Conservation (phyloP, 1,140 invertebrate genomes). For the Hesperophylax magnus region DNA sequence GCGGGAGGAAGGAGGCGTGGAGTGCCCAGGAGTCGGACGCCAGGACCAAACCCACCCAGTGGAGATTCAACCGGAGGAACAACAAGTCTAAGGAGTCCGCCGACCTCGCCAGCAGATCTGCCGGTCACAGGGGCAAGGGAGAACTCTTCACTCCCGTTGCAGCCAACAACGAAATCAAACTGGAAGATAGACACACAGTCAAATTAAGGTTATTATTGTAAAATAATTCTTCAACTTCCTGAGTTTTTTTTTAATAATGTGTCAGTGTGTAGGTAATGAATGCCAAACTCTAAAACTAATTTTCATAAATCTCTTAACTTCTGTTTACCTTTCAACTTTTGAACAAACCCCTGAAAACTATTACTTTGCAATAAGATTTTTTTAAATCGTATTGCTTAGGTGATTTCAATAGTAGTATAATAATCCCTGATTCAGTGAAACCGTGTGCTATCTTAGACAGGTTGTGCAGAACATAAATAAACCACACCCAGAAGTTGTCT, state of each 20-base stretch:
- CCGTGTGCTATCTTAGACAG: too few relatives aligned
- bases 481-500: too few relatives aligned
- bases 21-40: conserved; percentile 76
- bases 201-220: conserved; percentile 62
- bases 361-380: too few relatives aligned
- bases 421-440: too few relatives aligned
- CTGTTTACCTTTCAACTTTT: too few relatives aligned
- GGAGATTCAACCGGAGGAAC: conserved; percentile 81
- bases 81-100: conserved; percentile 66
- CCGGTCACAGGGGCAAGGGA: conserved; percentile 46
- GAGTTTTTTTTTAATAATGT: not conserved
- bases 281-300: not conserved
- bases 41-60: conserved; percentile 76
- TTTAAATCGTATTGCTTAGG: too few relatives aligned
- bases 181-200: conserved; percentile 66
- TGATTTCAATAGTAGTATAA: too few relatives aligned
- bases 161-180: conserved; percentile 67
- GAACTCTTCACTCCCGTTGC: conserved; percentile 65
- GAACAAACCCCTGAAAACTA: too few relatives aligned
- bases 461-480: too few relatives aligned
- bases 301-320: too few relatives aligned
- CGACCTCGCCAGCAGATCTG: conserved; percentile 40
- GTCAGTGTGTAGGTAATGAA: not conserved
- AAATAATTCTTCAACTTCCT: not conserved
- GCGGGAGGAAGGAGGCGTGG: conserved; percentile 82